A percentile compares a stretch with the other conserved stretches of the same genome.
Conservation (phyloP, 2,113 vertebrate genomes). For the Maccullochella peelii region DNA sequence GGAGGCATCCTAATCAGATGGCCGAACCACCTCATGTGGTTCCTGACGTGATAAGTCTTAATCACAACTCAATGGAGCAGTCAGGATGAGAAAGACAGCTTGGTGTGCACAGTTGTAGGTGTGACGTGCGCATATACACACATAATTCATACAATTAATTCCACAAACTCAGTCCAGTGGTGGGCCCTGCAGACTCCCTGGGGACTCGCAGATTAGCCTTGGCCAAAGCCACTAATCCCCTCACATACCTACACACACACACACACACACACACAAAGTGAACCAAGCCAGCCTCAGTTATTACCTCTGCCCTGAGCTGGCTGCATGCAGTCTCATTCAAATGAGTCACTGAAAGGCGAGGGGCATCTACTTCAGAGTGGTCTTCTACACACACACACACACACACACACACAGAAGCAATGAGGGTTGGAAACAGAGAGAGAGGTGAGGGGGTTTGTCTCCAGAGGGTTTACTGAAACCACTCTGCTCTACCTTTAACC, state of each 20-base stretch:
- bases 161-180: constrained; percentile 58
- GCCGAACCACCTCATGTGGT: too few relatives aligned
- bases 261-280: constrained; percentile 35
- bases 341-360: constrained; percentile 48
- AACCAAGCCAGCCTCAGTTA: constrained; percentile 8
- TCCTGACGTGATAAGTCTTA: constrained; percentile 59
- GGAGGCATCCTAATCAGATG: too few relatives aligned
- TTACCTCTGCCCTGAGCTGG: constrained; percentile 23
- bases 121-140: constrained; percentile 5
- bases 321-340: constrained; percentile 34
- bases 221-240: constrained; percentile 76
- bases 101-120: constrained; percentile 31
- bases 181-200: constrained; percentile 73
- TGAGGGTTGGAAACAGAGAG: constrained; percentile 34
- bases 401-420: constrained; percentile 17
- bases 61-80: constrained; percentile 63
- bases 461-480: constrained; percentile 61
- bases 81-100: constrained; percentile 38
- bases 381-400: constrained; percentile 24
- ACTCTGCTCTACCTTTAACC: constrained; percentile 56
- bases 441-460: constrained; percentile 50
- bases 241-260: constrained; percentile 63
- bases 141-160: constrained; percentile 57
- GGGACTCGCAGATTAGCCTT: constrained; percentile 78
- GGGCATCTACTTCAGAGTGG: constrained; percentile 33